These are phyloP conservation scores for Arctia plantaginis DNA, from an alignment of 2,888 invertebrate genomes.

Conservation along the genomic window DNA sequence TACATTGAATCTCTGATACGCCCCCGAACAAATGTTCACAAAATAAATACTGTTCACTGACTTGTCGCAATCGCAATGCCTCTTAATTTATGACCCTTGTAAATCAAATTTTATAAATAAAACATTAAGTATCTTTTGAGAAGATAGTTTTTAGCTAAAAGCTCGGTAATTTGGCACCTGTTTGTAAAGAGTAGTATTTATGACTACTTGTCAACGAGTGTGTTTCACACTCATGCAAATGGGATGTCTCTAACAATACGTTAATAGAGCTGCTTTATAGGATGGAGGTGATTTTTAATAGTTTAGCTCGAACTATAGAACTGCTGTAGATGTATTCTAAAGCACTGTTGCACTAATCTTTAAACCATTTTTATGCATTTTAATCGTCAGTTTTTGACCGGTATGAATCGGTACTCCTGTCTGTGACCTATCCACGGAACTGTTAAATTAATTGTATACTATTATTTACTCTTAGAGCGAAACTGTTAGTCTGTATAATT, in stretches of 20 bases:
- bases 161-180: background rate
- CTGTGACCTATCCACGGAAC: background rate
- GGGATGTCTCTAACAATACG: background rate
- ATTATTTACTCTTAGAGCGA: background rate
- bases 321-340: background rate
- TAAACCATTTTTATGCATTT: too few species aligned
- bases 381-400: too few species aligned
- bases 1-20: constrained; percentile 82
- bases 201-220: background rate
- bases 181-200: background rate
- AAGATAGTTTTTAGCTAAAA: background rate
- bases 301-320: too few species aligned
- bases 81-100: constrained; percentile 38
- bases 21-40: constrained; percentile 82
- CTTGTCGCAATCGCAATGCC: constrained; percentile 52
- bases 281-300: background rate
- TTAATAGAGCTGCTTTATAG: background rate
- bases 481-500: too few species aligned
- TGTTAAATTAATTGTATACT: background rate
- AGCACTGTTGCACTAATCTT: background rate
- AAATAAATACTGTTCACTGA: constrained; percentile 76
- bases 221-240: background rate
- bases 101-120: constrained; percentile 17
- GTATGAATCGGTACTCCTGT: background rate
- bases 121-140: background rate